Base-by-base conservation (phyloP, 1,140 invertebrate species). In the Cotesia glomerata region DNA sequence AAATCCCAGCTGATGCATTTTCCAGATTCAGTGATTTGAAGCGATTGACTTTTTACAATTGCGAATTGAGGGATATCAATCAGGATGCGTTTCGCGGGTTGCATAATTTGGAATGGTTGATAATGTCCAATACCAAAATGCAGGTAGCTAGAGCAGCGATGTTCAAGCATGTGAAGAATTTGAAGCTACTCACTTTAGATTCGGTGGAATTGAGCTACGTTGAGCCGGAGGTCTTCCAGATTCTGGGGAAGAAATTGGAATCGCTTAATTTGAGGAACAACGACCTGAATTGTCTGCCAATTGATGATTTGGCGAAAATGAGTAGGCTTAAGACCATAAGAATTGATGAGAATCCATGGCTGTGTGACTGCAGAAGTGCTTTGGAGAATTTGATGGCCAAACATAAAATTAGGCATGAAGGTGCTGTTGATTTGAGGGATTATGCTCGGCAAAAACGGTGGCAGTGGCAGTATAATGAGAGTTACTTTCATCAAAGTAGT, bases 281-380 rank as follows among this genome's bases (percentile, higher is more conserved):
- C 49, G 81, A 82, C 69, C 72, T 83, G n/a, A 77, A 80, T 71
- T 83, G 81, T 66, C 63, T 83, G 18, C 75, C 81, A 32, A 74
- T 74, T 32, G 76, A 83, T 7, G 74, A 75, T 7, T 32, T 83
- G 4, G 18, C 34, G 0, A 61, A 73, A 5, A 56, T 83, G 34
- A 61, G 18, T 4, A 58, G 13, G 16, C 70, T 83, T 5, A 78
- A 49, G 11, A 73, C 65, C 2, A 71, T 83, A 5, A 75, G 77
- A 3, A 77, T 82, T 26, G 79, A 79, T 39, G 77, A 78, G 1
- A 83, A 83, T 61, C 81, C 81, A 1, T 83, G 81, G 81, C 58
- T 80, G 0, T 83, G 81, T 69, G 75, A 81, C 4, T 83, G 81
- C 13, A 64, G 75, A 14, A 5, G 49, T 2, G 69, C 36, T n/a